Evolutionary conservation across 2,113 vertebrate genomes (phyloP).

Genomic region (Smithornis capensis): DNA sequence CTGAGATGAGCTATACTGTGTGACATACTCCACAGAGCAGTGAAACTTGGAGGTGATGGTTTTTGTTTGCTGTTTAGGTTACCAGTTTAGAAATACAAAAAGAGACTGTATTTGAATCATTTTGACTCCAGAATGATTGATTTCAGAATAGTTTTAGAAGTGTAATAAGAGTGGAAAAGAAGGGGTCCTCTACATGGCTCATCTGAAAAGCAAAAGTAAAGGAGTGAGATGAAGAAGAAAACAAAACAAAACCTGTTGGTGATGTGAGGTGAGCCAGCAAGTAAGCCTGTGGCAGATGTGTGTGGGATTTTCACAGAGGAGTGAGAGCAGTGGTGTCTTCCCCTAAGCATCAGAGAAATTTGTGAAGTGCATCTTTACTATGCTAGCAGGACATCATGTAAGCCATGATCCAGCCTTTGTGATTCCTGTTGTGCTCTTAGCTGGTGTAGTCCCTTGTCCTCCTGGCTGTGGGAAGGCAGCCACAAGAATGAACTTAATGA

Average conservation of each 20-base stretch:
- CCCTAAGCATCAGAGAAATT: not conserved
- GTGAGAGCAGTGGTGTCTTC: not conserved
- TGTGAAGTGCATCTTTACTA: not conserved
- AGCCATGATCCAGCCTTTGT: not conserved
- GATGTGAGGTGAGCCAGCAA: not conserved
- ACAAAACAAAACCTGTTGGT: not conserved
- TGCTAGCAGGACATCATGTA: not conserved
- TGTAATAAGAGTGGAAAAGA: not conserved
- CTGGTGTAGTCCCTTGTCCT: not conserved
- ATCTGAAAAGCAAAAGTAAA: not conserved
- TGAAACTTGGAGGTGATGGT: not conserved
- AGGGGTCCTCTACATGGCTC: not conserved
- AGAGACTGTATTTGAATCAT: not conserved
- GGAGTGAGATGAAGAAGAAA: not conserved
- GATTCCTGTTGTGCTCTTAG: not conserved
- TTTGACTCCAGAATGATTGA: not conserved
- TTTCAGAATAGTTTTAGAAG: not conserved
- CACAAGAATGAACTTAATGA: not conserved
- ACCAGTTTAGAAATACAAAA: not conserved
- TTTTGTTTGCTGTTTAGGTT: not conserved
- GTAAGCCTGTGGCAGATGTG: not conserved
- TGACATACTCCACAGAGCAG: not conserved
- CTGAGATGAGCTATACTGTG: not conserved
- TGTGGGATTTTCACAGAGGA: not conserved
- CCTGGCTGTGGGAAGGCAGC: not conserved